Evolutionary conservation across 2,888 invertebrate genomes (phyloP).

Genomic region (Lasioglossum zephyrum): DNA sequence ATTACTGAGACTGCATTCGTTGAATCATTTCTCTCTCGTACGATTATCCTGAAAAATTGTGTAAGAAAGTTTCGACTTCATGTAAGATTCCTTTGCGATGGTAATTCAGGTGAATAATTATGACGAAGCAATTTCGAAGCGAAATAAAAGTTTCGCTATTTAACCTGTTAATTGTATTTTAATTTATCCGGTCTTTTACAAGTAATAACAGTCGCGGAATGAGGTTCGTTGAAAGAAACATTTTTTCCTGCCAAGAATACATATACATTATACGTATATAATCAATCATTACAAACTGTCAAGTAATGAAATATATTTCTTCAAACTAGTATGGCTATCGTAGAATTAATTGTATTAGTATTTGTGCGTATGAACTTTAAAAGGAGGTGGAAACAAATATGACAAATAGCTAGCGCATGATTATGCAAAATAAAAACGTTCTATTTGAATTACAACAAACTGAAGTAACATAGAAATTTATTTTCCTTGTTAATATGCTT

Average conservation of each 20-base stretch:
- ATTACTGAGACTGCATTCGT: neutral
- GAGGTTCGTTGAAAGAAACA: neutral
- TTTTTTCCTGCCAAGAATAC: neutral
- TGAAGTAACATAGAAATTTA: too few relatives aligned
- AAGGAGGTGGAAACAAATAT: neutral
- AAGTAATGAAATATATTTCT: neutral
- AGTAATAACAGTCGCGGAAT: neutral
- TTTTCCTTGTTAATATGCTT: too few relatives aligned
- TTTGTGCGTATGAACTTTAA: neutral
- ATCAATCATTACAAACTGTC: neutral
- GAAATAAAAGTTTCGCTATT: conserved; percentile 35
- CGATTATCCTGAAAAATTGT: conserved; percentile 24
- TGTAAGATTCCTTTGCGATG: conserved; percentile 45
- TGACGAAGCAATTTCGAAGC: conserved; percentile 22
- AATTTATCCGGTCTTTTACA: conserved; percentile 33
- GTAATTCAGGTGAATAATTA: conserved; percentile 49
- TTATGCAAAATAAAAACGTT: too few relatives aligned
- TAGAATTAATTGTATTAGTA: neutral
- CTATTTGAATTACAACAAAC: too few relatives aligned
- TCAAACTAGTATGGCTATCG: neutral
- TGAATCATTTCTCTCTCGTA: neutral
- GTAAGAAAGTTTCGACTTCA: conserved; percentile 22
- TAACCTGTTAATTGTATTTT: conserved; percentile 48
- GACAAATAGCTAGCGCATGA: too few relatives aligned
- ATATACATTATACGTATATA: neutral